Conservation (phyloP, 2,888 invertebrate species). For the Eremobia ochroleuca region DNA sequence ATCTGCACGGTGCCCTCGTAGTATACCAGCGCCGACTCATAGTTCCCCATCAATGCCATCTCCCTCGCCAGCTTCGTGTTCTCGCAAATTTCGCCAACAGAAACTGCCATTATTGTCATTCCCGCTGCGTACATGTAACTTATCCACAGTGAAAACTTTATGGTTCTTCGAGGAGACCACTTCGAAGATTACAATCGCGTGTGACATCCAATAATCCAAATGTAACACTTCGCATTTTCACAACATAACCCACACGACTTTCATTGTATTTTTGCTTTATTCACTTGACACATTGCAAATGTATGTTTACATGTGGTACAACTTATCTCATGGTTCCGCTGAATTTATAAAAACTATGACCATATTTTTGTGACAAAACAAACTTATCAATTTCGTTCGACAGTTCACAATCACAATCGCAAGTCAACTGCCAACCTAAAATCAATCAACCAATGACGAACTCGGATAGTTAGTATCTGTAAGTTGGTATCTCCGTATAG, state of each 20-base stretch:
- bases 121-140: constrained; percentile 90
- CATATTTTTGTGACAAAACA: constrained; percentile 84
- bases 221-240: constrained; percentile 85
- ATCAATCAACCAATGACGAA: constrained; percentile 69
- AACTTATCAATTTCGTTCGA: constrained; percentile 84
- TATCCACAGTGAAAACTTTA: constrained; percentile 80
- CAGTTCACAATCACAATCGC: constrained; percentile 77
- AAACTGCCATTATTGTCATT: constrained; percentile 96
- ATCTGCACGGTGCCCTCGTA: constrained; percentile 98
- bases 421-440: constrained; percentile 71
- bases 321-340: constrained; percentile 78
- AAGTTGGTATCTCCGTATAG: constrained; percentile 45
- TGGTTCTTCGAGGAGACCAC: constrained; percentile 76
- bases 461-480: constrained; percentile 29
- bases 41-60: constrained; percentile 98
- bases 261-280: constrained; percentile 70
- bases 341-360: constrained; percentile 77
- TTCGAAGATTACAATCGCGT: constrained; percentile 81
- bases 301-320: constrained; percentile 69
- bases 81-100: constrained; percentile 97
- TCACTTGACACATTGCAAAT: constrained; percentile 70
- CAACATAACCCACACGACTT: constrained; percentile 73
- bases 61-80: constrained; percentile 98
- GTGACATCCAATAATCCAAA: constrained; percentile 81
- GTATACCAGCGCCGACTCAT: constrained; percentile 98